A percentile compares a stretch with the other conserved stretches of the same genome.
Evolutionary conservation across 2,888 invertebrate genomes (phyloP).

Genomic region (Hetaerina titia): DNA sequence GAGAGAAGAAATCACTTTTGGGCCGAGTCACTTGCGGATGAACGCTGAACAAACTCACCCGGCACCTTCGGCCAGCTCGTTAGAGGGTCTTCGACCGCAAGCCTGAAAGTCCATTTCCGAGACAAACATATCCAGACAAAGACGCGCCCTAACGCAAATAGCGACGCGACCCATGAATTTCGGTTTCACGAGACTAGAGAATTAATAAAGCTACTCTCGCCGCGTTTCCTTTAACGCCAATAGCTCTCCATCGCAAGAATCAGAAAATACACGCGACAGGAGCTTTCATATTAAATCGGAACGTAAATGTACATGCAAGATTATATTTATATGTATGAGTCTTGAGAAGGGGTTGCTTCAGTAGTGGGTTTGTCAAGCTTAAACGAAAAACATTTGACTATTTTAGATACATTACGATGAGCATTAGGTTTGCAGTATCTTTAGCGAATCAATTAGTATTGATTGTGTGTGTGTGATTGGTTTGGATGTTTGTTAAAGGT

Average conservation of each 20-base stretch:
- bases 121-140: background rate
- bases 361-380: no score
- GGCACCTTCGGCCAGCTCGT: background rate
- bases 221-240: background rate
- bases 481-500: no score
- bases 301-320: background rate
- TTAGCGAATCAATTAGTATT: no score
- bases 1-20: background rate
- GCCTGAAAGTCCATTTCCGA: background rate
- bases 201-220: background rate
- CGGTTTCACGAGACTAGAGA: background rate
- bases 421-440: no score
- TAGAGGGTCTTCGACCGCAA: background rate
- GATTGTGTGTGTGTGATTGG: no score
- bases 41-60: background rate
- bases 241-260: background rate
- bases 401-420: no score
- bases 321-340: background rate
- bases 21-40: background rate
- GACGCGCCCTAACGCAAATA: background rate
- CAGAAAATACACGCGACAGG: background rate
- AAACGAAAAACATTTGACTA: no score
- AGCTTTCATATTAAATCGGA: background rate
- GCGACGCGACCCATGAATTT: background rate
- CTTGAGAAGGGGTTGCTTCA: no score